phyloP scores from a whole-genome alignment of 2,888 invertebrate species.

The Pogonocherus hispidulus region DNA sequence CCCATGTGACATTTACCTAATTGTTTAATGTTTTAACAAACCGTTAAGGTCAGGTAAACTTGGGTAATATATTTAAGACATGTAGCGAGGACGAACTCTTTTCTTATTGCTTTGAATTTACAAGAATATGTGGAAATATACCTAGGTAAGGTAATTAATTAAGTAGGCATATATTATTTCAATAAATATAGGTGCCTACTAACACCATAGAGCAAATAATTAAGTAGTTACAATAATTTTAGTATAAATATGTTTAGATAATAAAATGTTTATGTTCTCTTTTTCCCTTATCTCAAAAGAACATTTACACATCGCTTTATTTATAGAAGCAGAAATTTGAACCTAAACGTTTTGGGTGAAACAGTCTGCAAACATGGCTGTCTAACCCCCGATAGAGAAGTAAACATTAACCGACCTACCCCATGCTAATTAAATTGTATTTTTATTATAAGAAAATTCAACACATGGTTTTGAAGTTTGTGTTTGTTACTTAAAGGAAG shows the following conservation, averaged over 20 bases:
- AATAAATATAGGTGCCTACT: not conserved
- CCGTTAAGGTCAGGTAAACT: conserved; percentile 11
- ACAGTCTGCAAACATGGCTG: conserved; percentile 30
- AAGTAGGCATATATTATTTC: not conserved
- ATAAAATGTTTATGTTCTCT: not conserved
- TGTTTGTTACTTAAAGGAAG: not conserved
- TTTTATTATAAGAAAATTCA: not conserved
- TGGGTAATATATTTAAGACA: conserved; percentile 4
- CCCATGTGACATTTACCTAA: not conserved
- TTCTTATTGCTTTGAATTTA: not conserved
- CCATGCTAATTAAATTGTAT: conserved; percentile 29
- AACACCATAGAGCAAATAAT: too few species aligned
- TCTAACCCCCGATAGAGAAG: conserved; percentile 35
- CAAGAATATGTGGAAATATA: not conserved
- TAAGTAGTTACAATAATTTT: too few species aligned
- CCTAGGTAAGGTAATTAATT: not conserved
- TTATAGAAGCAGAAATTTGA: not conserved
- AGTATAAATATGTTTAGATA: too few species aligned
- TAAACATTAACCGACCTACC: conserved; percentile 40
- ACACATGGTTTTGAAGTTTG: not conserved
- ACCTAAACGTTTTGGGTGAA: not conserved
- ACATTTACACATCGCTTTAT: not conserved
- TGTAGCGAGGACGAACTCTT: conserved; percentile 5
- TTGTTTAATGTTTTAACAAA: conserved; percentile 16
- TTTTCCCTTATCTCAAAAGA: not conserved